Evolutionary conservation across 2,888 invertebrate species (phyloP).

Genomic region (Amiota minor): DNA sequence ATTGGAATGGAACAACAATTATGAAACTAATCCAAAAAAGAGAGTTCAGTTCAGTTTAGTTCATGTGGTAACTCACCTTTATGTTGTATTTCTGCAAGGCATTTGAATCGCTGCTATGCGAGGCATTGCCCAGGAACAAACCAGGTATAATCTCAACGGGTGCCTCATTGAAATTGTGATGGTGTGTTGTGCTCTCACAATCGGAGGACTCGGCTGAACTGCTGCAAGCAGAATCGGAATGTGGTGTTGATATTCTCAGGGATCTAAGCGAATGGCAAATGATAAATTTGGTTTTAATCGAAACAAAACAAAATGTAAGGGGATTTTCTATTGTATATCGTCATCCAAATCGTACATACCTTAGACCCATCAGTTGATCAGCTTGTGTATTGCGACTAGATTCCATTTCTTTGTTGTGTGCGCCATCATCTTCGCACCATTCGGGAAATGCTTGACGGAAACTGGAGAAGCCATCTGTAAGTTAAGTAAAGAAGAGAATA

Average conservation of each 20-base stretch:
- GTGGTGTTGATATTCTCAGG: slow-evolving; percentile 82
- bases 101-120: slow-evolving; percentile 92
- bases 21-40: too few species aligned
- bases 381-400: slow-evolving; percentile 74
- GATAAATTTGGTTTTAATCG: slow-evolving; percentile 6
- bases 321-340: not conserved
- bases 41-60: too few species aligned
- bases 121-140: slow-evolving; percentile 94
- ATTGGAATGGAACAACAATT: too few species aligned
- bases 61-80: slow-evolving; percentile 75
- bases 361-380: slow-evolving; percentile 78
- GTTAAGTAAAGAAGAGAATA: slow-evolving; percentile 56
- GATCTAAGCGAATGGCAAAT: slow-evolving; percentile 75
- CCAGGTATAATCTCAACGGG: slow-evolving; percentile 96
- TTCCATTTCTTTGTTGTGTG: slow-evolving; percentile 79
- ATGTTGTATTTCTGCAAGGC: slow-evolving; percentile 92
- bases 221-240: slow-evolving; percentile 77
- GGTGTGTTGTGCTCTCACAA: slow-evolving; percentile 79
- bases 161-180: slow-evolving; percentile 82
- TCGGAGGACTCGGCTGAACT: slow-evolving; percentile 83
- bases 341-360: slow-evolving; percentile 55
- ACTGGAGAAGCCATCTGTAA: slow-evolving; percentile 88
- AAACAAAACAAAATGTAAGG: not conserved
- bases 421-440: slow-evolving; percentile 89
- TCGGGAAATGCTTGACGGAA: slow-evolving; percentile 91